phyloP scores from a whole-genome alignment of 2,888 invertebrate genomes.

The Meloe dianella region DNA sequence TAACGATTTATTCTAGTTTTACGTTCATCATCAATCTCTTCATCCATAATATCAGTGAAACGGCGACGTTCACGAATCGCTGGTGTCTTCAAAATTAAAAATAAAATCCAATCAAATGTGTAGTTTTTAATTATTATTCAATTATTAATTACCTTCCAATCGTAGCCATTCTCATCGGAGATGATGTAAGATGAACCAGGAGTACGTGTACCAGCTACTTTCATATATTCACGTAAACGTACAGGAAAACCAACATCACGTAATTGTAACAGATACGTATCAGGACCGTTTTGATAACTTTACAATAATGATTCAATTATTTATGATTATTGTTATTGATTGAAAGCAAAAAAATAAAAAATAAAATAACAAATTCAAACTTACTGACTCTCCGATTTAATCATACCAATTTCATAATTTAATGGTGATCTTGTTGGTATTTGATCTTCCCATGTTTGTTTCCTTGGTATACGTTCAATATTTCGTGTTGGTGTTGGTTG shows the following conservation, averaged over 20 bases:
- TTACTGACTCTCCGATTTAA: constrained; percentile 87
- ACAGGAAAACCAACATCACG: constrained; percentile 96
- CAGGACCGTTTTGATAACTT: constrained; percentile 97
- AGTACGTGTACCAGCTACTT: constrained; percentile 82
- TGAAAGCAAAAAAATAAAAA: constrained; percentile 3
- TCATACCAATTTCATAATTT: constrained; percentile 81
- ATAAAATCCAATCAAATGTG: no score
- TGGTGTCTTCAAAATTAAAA: constrained; percentile 72
- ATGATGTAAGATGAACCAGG: constrained; percentile 72
- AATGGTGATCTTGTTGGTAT: constrained; percentile 80
- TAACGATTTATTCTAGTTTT: constrained; percentile 81
- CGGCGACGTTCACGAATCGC: constrained; percentile 88
- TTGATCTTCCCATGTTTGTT: constrained; percentile 71
- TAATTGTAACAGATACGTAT: constrained; percentile 92
- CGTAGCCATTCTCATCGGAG: constrained; percentile 72
- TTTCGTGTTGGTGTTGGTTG: constrained; percentile 73
- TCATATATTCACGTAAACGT: constrained; percentile 90
- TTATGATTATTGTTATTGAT: not conserved
- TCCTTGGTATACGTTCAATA: constrained; percentile 59
- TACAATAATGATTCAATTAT: constrained; percentile 27
- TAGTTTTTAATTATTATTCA: not conserved
- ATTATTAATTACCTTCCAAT: constrained; percentile 70
- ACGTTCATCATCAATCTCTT: constrained; percentile 91
- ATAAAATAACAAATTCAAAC: constrained; percentile 47
- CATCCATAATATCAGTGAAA: constrained; percentile 94